Conservation (phyloP, 2,888 invertebrate species). For the Cephus spinipes region DNA sequence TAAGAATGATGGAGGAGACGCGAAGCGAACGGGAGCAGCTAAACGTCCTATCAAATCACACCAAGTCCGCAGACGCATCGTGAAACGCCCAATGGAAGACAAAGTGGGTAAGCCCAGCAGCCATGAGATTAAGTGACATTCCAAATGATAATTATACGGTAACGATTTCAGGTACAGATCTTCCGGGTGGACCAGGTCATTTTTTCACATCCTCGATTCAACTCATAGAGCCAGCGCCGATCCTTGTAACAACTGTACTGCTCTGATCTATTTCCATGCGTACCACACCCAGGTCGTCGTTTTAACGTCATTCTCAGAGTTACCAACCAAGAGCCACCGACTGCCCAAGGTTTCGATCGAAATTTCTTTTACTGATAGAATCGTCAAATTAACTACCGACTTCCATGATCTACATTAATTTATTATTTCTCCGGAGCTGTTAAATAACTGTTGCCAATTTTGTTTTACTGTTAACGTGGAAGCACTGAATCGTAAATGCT, state of each 20-base stretch:
- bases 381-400: not conserved
- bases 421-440: not conserved
- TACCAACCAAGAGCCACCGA: not conserved
- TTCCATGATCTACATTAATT: not conserved
- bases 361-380: not conserved
- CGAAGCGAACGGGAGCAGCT: constrained; percentile 15
- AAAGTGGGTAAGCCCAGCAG: not conserved
- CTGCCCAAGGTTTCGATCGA: not conserved
- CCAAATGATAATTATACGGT: not conserved
- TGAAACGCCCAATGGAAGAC: not conserved
- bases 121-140: not conserved
- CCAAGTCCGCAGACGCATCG: not conserved
- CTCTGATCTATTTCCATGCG: not conserved
- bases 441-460: not conserved
- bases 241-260: not conserved
- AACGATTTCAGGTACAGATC: not conserved
- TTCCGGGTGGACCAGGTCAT: not conserved
- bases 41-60: constrained; percentile 5
- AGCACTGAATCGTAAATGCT: not conserved
- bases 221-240: not conserved
- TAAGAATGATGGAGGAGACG: constrained; percentile 41
- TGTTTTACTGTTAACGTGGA: not conserved
- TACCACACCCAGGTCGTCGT: not conserved
- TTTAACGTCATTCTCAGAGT: not conserved
- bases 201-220: not conserved